These are phyloP conservation scores for Gallirallus australis DNA, from an alignment of 2,797 vertebrate genomes.

Conservation along the genomic window DNA sequence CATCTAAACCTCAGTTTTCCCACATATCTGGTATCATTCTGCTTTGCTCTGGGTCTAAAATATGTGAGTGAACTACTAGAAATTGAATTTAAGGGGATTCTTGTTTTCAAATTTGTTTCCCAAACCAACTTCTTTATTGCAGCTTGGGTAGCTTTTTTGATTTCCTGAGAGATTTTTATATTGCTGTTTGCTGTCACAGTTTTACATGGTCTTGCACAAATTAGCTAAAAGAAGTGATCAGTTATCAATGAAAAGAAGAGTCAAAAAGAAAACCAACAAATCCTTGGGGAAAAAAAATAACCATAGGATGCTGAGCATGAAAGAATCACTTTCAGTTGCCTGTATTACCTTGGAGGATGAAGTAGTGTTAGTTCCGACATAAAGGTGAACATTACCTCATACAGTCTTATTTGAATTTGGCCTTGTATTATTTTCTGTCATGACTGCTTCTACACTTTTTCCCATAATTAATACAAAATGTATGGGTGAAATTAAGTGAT, in stretches of 20 bases:
- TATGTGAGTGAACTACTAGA: background rate
- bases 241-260: background rate
- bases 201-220: background rate
- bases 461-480: background rate
- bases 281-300: background rate
- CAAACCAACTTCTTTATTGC: background rate
- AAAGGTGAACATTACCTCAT: background rate
- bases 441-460: background rate
- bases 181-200: background rate
- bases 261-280: background rate
- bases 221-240: background rate
- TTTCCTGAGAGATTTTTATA: background rate
- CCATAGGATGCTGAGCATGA: background rate
- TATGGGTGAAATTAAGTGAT: background rate
- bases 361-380: background rate
- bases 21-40: background rate
- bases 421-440: background rate
- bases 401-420: background rate
- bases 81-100: background rate
- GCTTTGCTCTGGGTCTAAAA: background rate
- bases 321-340: background rate
- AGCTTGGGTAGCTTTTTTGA: background rate
- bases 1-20: background rate
- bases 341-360: background rate
- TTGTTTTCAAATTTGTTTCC: background rate